These are phyloP conservation scores for Listronotus bonariensis DNA, from an alignment of 1,140 invertebrate species.

Conservation along the genomic window DNA sequence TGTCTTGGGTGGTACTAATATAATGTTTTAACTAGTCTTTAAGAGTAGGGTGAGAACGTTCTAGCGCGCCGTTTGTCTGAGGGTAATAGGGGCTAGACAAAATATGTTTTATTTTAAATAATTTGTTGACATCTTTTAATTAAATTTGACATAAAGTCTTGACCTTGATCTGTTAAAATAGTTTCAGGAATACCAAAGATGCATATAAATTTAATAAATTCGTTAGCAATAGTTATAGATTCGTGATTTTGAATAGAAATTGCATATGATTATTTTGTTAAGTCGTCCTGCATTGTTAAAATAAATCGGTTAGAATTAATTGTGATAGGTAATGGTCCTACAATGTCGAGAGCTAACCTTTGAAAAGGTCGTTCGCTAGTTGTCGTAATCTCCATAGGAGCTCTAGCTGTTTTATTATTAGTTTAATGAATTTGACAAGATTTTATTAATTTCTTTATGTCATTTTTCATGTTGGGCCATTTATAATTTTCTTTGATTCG, in stretches of 20 bases:
- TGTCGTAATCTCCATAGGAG: conserved; percentile 49
- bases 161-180: too few relatives aligned
- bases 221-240: conserved; percentile 44
- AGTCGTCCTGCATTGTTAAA: conserved; percentile 50
- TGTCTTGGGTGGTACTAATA: too few relatives aligned
- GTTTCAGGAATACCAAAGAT: too few relatives aligned
- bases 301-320: conserved; percentile 43
- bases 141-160: too few relatives aligned
- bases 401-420: conserved; percentile 35
- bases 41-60: too few relatives aligned
- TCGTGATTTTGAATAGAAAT: conserved; percentile 46
- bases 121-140: too few relatives aligned
- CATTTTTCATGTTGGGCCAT: conserved; percentile 52
- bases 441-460: conserved; percentile 50
- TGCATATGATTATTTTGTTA: conserved; percentile 49
- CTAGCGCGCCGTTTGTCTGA: too few relatives aligned
- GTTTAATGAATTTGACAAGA: conserved; percentile 49
- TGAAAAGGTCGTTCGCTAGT: too few relatives aligned
- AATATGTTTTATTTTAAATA: too few relatives aligned
- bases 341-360: too few relatives aligned
- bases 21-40: too few relatives aligned
- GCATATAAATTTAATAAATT: conserved; percentile 5
- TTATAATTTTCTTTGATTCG: conserved; percentile 50
- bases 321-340: conserved; percentile 43
- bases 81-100: too few relatives aligned